Percentiles rank a stretch among this genome's conserved stretches.
Conservation (phyloP, 1,140 invertebrate species). For the Macrosteles quadrilineatus region DNA sequence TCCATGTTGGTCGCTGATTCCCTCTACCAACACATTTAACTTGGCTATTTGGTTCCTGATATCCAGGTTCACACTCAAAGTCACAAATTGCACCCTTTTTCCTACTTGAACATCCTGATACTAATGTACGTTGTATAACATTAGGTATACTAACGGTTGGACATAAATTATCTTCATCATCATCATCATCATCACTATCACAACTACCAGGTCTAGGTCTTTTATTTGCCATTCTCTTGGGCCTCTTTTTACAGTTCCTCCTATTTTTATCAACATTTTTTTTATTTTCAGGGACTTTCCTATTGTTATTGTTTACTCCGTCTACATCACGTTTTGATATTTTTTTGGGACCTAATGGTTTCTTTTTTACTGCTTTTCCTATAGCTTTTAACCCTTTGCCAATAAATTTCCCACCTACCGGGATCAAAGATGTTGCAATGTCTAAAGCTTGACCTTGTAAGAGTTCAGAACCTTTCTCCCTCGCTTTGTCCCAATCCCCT, state of each 20-base stretch:
- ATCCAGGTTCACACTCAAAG: slow-evolving; percentile 23
- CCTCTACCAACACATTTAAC: neutral
- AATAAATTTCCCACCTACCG: slow-evolving; percentile 25
- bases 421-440: slow-evolving; percentile 19
- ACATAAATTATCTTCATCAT: neutral
- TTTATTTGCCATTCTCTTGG: neutral
- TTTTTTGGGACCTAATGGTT: neutral
- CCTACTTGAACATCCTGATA: slow-evolving; percentile 1
- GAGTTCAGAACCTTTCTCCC: slow-evolving; percentile 28
- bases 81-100: neutral
- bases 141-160: neutral
- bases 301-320: neutral
- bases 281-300: slow-evolving; percentile 11
- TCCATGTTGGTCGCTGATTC: neutral
- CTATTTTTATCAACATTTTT: slow-evolving; percentile 18
- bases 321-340: neutral
- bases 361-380: slow-evolving; percentile 15
- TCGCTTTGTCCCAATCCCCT: slow-evolving; percentile 30
- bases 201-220: neutral
- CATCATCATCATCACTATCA: slow-evolving; percentile 22
- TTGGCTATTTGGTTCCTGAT: neutral
- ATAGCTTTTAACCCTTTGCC: slow-evolving; percentile 25
- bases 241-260: slow-evolving; percentile 3
- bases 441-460: slow-evolving; percentile 12
- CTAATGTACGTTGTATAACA: neutral